Conservation (phyloP, 1,140 invertebrate genomes). For the Episyrphus balteatus region DNA sequence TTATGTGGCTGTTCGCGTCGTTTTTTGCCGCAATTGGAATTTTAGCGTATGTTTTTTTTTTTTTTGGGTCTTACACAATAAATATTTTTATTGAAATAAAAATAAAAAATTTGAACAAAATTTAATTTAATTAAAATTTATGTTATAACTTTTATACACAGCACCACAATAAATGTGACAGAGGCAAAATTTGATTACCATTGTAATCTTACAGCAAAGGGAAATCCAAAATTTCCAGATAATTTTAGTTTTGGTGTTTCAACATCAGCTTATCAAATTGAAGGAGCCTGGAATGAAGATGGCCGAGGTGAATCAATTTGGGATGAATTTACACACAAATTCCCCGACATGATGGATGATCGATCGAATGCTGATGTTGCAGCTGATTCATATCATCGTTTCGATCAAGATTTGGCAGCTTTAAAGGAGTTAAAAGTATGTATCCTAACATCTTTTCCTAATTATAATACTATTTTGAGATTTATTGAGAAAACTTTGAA, state of each 20-base stretch:
- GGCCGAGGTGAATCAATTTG: conserved; percentile 47
- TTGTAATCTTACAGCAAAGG: conserved; percentile 26
- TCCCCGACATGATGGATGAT: conserved; percentile 37
- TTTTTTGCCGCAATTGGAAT: too few relatives aligned
- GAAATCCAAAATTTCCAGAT: conserved; percentile 38
- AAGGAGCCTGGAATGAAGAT: conserved; percentile 49
- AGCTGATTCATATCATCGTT: conserved; percentile 41
- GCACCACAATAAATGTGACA: neutral
- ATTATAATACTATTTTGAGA: too few relatives aligned
- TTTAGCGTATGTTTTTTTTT: too few relatives aligned
- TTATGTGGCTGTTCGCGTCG: too few relatives aligned
- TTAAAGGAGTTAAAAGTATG: conserved; percentile 29
- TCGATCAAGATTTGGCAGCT: conserved; percentile 39
- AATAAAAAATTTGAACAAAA: neutral
- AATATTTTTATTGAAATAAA: too few relatives aligned
- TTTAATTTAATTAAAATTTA: neutral
- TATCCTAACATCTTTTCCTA: too few relatives aligned
- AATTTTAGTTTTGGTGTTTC: conserved; percentile 46
- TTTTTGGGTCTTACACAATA: too few relatives aligned
- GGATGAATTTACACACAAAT: conserved; percentile 42
- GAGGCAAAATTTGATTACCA: neutral
- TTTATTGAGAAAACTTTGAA: too few relatives aligned
- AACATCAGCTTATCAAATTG: conserved; percentile 49
- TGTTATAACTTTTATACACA: neutral
- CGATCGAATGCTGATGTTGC: conserved; percentile 38